These are phyloP conservation scores for Homalodisca vitripennis DNA, from an alignment of 1,140 invertebrate genomes.

Conservation along the genomic window DNA sequence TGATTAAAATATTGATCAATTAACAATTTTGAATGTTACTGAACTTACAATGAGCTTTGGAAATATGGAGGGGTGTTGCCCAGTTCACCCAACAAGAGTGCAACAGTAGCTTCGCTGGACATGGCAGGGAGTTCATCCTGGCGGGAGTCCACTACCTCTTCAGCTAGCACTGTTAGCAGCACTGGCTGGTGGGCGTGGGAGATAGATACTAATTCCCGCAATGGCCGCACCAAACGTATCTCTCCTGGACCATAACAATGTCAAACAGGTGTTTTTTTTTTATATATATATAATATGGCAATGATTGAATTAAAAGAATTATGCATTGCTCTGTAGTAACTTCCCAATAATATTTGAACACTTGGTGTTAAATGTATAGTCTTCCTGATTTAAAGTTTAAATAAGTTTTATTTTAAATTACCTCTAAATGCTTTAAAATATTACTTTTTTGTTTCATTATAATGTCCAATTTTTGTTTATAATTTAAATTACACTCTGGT, in stretches of 20 bases:
- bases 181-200: constrained; percentile 75
- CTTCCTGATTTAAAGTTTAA: no score
- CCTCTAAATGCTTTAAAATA: no score
- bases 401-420: no score
- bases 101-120: constrained; percentile 73
- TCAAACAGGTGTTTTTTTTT: neutral
- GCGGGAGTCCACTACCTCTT: constrained; percentile 69
- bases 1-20: no score
- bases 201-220: constrained; percentile 74
- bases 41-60: constrained; percentile 71
- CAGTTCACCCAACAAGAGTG: constrained; percentile 72
- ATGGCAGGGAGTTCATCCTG: constrained; percentile 70
- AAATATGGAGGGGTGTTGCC: constrained; percentile 74
- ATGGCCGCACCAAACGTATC: constrained; percentile 64
- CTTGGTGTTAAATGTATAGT: no score
- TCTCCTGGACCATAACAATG: constrained; percentile 39
- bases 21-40: no score
- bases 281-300: neutral
- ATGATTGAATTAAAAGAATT: no score
- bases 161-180: constrained; percentile 76
- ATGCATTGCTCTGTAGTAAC: no score
- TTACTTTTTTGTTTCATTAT: no score
- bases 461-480: no score
- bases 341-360: no score
- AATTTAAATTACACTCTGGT: no score